These are phyloP conservation scores for Tor tambroides DNA, from an alignment of 2,113 vertebrate genomes.

Conservation along the genomic window DNA sequence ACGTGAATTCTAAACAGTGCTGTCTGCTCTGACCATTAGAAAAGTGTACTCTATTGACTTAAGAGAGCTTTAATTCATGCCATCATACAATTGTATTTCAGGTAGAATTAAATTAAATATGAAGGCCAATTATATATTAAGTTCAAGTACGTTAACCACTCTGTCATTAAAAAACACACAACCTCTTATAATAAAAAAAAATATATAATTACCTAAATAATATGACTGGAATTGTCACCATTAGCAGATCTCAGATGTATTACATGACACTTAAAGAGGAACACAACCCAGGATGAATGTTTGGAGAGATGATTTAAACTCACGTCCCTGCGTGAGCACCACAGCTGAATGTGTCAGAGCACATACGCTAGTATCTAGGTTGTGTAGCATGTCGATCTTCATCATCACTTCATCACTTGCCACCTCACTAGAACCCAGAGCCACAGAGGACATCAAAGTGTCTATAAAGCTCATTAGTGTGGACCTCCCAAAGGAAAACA, in stretches of 20 bases:
- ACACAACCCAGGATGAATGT: no score
- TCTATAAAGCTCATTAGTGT: not conserved
- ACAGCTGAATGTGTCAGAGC: no score
- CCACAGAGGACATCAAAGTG: not conserved
- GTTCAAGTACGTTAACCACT: not conserved
- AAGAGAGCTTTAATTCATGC: not conserved
- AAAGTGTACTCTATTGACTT: not conserved
- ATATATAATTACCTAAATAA: not conserved
- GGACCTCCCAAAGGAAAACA: conserved; percentile 16
- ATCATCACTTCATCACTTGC: not conserved
- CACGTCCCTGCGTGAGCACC: not conserved
- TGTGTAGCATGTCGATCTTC: not conserved
- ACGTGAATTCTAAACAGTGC: not conserved
- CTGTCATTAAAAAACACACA: not conserved
- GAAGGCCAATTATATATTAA: not conserved
- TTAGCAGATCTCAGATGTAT: not conserved
- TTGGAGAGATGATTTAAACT: no score
- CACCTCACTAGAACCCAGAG: conserved; percentile 7
- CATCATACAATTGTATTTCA: not conserved
- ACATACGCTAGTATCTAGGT: no score
- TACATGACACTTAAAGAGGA: not conserved
- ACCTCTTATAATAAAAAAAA: no score
- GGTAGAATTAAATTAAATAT: not conserved
- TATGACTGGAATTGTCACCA: not conserved
- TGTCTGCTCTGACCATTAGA: not conserved